Percentiles rank a stretch among this genome's conserved stretches.
phyloP scores from a whole-genome alignment of 2,113 vertebrate species.

The Serilophus lunatus region DNA sequence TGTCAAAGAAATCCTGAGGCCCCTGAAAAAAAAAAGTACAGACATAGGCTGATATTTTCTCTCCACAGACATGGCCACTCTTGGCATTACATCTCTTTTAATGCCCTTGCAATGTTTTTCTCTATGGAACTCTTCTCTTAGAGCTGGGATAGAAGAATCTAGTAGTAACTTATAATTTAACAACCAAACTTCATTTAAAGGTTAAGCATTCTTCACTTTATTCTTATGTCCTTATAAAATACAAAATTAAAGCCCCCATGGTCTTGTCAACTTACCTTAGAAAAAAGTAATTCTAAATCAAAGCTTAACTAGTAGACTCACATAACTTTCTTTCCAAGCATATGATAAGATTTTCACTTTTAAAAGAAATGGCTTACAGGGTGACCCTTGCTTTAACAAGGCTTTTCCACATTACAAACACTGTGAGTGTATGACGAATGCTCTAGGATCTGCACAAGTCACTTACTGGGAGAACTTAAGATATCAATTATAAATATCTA shows the following conservation, averaged over 20 bases:
- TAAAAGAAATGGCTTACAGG: background rate
- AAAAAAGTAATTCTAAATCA: background rate
- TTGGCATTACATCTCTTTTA: background rate
- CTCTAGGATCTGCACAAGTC: background rate
- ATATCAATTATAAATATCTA: background rate
- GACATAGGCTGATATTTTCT: background rate
- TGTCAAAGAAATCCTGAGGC: background rate
- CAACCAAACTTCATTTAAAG: background rate
- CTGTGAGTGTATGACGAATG: background rate
- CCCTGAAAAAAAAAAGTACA: background rate
- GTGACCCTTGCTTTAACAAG: background rate
- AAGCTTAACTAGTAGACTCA: background rate
- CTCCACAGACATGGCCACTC: background rate
- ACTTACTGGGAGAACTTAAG: background rate
- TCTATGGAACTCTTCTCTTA: background rate
- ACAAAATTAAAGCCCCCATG: accelerated
- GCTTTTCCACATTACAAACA: background rate
- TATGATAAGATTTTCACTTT: background rate
- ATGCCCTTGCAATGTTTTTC: background rate
- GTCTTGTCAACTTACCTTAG: background rate
- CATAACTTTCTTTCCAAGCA: background rate
- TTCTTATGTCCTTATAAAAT: background rate
- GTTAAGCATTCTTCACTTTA: background rate
- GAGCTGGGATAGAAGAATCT: background rate
- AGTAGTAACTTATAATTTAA: background rate